These are phyloP conservation scores for Xyliphius kryptos DNA, from an alignment of 2,113 vertebrate species.

Conservation along the genomic window DNA sequence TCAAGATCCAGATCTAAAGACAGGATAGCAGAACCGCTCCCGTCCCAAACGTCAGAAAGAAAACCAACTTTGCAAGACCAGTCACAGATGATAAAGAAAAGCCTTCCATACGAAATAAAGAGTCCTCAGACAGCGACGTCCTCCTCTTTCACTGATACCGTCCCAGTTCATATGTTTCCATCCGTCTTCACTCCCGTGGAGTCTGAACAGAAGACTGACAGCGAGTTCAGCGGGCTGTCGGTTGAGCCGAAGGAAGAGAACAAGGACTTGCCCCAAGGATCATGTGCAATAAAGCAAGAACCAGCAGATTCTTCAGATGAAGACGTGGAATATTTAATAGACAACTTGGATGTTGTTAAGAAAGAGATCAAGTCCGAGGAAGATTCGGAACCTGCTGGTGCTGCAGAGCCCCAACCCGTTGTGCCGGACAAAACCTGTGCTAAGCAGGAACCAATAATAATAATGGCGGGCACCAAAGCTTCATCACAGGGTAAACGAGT, in stretches of 20 bases:
- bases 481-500: slow-evolving; percentile 85
- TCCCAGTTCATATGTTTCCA: too few species aligned
- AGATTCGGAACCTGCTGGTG: neutral
- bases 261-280: slow-evolving; percentile 4
- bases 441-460: slow-evolving; percentile 39
- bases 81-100: too few species aligned
- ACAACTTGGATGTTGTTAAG: slow-evolving; percentile 56
- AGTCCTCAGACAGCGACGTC: too few species aligned
- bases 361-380: slow-evolving; percentile 35
- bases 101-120: too few species aligned
- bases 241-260: slow-evolving; percentile 9
- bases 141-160: too few species aligned
- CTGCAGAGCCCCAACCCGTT: slow-evolving; percentile 8
- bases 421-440: slow-evolving; percentile 37
- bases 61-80: slow-evolving; percentile 1
- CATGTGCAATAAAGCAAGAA: slow-evolving; percentile 48
- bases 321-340: slow-evolving; percentile 60
- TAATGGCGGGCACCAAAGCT: slow-evolving; percentile 55
- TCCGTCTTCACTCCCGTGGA: too few species aligned
- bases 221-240: neutral
- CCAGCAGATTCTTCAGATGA: slow-evolving; percentile 49
- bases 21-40: slow-evolving; percentile 26
- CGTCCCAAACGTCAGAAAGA: slow-evolving; percentile 54
- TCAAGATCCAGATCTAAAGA: slow-evolving; percentile 71
- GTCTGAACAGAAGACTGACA: too few species aligned